Evolutionary conservation across 2,797 vertebrate genomes (phyloP), one percentile per base, ranked within the genome.

Genomic region (Nannoperca obscura): DNA sequence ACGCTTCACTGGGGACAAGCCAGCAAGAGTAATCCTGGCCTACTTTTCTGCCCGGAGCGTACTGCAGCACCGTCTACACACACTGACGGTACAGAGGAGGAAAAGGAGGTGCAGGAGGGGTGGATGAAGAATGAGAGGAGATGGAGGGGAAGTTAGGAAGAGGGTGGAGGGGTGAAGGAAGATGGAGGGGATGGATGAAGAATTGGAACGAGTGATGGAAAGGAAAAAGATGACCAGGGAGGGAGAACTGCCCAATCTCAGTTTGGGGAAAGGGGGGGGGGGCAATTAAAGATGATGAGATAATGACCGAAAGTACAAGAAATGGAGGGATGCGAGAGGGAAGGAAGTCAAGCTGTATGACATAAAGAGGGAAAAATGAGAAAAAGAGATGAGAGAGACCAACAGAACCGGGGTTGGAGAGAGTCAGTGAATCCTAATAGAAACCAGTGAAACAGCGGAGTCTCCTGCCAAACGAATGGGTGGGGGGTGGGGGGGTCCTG

Each of bases 11-110:
- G 91, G 91, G 94, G 91, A 95, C 94, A 94, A 95, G 94, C 91
- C 93, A 93, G 94, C 93, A 95, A 94, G 92, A 94, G 94, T 93
- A 94, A 95, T 94, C 91, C 91, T 95, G 95, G 93, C 94, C 95
- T 95, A 94, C 90, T 94, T 95, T 93, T 89, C 90, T 89, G 92
- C 94, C 92, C 73, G 84, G 80, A 94, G 94, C 92, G 34, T 71
- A 88, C 78, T 78, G 84, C 80, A 84, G 78, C 80, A 87, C 63
- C 68, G 66, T 91, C 88, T 88, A 88, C 88, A 83, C 77, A 88
- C 78, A 76, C 79, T 53, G 30, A 74, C 22, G 30, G 78, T 81
- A 81, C 80, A 58, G 79, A 82, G 69, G 81, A 78, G 52, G 49
- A 60, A 65, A n/a, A 61, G 61, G 74, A 75, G 81, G 78, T 32